Base-by-base conservation (phyloP, 2,888 invertebrate genomes). In the Eupsilia transversa region DNA sequence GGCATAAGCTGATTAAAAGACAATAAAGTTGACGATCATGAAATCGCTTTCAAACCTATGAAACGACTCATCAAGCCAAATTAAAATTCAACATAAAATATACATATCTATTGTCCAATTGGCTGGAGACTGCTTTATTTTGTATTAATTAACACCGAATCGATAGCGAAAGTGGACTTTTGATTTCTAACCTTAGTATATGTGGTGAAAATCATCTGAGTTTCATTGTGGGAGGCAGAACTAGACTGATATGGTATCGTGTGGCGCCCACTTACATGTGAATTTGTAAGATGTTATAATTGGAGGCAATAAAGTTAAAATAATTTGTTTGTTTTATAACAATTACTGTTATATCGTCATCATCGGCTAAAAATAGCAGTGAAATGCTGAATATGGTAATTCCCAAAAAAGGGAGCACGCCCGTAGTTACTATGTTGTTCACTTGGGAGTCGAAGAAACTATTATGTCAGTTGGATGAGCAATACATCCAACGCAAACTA, bases 101-200 rank as follows among this genome's bases (percentile, higher is more conserved):
- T 66, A 74, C 74, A 73, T 72, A 73, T 66, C 63, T 76, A 75
- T 84, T 85, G 82, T 83, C 74, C 70, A 83, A 72, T 84, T 84
- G 80, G 65, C 77, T 56, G 30, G 71, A 72, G 66, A 66, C 68
- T 65, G 68, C 61, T 74, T 79, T 64, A 74, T 79, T 72, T 73
- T 65, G 76, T 83, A 80, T 85, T 84, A 72, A 83, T 86, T 86
- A 87, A 57, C 69, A 73, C 70, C 64, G 59, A 84, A 76, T 87
- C 75, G 88, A 88, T 83, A 91, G 92, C 90, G 94, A 95, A 94
- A 95, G 94, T 92, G 82, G 84, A 91, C 89, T 92, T 86, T 92
- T 93, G 88, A 92, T 94, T 93, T 94, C 92, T 92, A 92, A 86
- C 88, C 91, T 84, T 88, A 92, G 88, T 87, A 82, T 86, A 83